Base-by-base conservation (phyloP, 2,888 invertebrate genomes). In the Limnephilus auricula region DNA sequence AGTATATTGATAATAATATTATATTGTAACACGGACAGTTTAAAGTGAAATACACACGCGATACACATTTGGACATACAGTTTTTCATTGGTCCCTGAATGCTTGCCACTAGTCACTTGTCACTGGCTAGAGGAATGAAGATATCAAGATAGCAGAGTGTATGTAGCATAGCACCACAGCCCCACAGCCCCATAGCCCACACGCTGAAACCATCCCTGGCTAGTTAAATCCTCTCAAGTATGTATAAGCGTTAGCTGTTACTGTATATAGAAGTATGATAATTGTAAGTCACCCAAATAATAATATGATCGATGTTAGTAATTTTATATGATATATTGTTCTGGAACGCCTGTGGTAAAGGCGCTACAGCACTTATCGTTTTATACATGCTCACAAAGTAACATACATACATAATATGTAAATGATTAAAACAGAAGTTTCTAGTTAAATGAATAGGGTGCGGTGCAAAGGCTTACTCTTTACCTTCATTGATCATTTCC, bases 221-320 rank as follows among this genome's bases (percentile, higher is more conserved):
- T 90, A 79, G 82, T 90, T 45, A 91, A 85, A 91, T 91, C 88
- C 88, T 91, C 91, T 80, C 91, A 87, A 91, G 85, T 91, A 92
- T 90, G 78, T 34, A 84, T 92, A 93, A 93, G 91, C 91, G 90
- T 92, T 93, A 93, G 93, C 91, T 89, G 92, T 93, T 93, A 93
- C 80, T 92, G 93, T 93, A 93, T 91, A 93, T 93, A 93, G 93
- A 91, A 89, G 92, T 93, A 92, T 89, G 93, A 91, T 90, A 92
- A 92, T 90, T 92, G 92, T 93, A 93, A 93, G 91, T 93, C 93
- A 92, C 93, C 92, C 90, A 90, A 93, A 91, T 40, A 40, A 40
- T 40, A 40, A 40, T 92, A 92, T 93, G 92, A 93, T 93, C 89
- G 91, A 92, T 93, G 93, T 93, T 93, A 93, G 93, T 92, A 92